These are phyloP conservation scores for Nomada fabriciana DNA, from an alignment of 2,888 invertebrate species.

Conservation along the genomic window DNA sequence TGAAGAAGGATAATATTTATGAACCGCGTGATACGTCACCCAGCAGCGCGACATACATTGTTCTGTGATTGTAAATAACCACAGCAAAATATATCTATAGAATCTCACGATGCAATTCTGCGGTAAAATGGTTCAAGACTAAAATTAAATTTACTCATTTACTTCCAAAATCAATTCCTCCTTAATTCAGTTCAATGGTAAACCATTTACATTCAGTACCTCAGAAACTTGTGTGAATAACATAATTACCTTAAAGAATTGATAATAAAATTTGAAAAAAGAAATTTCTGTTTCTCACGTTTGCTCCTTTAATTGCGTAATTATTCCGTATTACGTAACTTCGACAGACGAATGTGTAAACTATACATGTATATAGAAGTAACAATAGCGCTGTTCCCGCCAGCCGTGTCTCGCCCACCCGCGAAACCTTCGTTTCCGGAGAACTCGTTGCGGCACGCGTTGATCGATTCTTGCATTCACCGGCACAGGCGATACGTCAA, in stretches of 20 bases:
- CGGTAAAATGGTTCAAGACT: too few relatives aligned
- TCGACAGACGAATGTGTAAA: conserved; percentile 9
- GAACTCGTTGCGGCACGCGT: conserved; percentile 1
- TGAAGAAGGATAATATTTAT: not conserved
- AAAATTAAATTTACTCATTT: too few relatives aligned
- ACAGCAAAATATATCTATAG: too few relatives aligned
- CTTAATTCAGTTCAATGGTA: too few relatives aligned
- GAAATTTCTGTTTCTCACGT: not conserved
- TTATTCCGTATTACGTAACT: conserved; percentile 11
- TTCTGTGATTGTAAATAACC: too few relatives aligned
- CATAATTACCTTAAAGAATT: too few relatives aligned
- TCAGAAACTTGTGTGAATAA: too few relatives aligned
- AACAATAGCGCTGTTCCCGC: conserved; percentile 26
- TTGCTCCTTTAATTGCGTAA: not conserved
- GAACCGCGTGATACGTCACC: not conserved
- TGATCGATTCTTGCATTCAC: conserved; percentile 48
- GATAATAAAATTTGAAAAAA: too few relatives aligned
- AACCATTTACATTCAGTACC: too few relatives aligned
- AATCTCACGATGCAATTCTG: too few relatives aligned
- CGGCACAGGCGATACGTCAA: conserved; percentile 40
- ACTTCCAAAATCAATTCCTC: too few relatives aligned
- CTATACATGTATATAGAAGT: not conserved
- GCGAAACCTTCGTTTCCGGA: not conserved
- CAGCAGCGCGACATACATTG: not conserved
- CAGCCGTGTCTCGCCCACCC: conserved; percentile 9